Conservation (phyloP, 2,888 invertebrate species). For the Lymantria dispar region DNA sequence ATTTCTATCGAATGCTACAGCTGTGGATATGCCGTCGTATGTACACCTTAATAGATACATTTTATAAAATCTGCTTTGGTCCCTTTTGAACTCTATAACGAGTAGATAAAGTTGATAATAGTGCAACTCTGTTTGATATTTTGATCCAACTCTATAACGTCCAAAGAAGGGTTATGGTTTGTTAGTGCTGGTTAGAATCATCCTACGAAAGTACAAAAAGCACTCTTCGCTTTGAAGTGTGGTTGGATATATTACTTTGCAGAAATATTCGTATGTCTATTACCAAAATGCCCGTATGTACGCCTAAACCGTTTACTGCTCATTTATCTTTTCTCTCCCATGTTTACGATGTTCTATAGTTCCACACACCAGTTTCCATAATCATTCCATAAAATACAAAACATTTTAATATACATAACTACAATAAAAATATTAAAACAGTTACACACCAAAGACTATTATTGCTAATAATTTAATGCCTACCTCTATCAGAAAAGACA, state of each 20-base stretch:
- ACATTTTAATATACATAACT: no score
- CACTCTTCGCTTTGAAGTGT: background rate
- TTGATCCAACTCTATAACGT: slow-evolving; percentile 16
- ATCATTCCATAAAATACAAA: no score
- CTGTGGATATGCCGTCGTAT: slow-evolving; percentile 24
- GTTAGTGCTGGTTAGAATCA: slow-evolving; percentile 9
- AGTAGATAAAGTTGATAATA: slow-evolving; percentile 18
- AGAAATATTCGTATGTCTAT: background rate
- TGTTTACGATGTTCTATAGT: no score
- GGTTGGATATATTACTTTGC: background rate
- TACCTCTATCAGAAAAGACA: no score
- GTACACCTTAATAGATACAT: slow-evolving; percentile 17
- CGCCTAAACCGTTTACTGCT: no score
- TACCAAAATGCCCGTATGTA: no score
- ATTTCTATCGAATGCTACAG: slow-evolving; percentile 18
- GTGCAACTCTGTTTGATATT: slow-evolving; percentile 2
- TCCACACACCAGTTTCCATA: no score
- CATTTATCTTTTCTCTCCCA: no score
- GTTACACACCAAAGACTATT: no score
- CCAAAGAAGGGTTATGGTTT: slow-evolving; percentile 16
- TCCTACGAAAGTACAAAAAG: background rate
- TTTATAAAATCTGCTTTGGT: slow-evolving; percentile 8
- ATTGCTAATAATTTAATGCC: no score
- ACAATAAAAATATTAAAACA: no score
- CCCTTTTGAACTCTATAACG: slow-evolving; percentile 11